Base-by-base conservation (phyloP, 1,140 invertebrate species). In the Cryptotermes secundus region DNA sequence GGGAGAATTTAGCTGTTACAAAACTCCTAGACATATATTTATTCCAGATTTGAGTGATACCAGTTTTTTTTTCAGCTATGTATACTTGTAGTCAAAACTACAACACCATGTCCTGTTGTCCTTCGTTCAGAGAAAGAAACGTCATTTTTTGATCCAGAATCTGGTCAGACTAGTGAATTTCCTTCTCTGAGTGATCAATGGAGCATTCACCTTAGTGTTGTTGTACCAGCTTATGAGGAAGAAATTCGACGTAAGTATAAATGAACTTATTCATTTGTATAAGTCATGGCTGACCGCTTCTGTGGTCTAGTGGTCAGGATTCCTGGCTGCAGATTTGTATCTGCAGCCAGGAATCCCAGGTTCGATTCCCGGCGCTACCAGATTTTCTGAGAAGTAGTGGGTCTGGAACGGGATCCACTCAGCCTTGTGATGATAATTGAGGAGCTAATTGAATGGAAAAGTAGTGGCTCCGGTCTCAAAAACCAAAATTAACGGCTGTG, bases 201-300 rank as follows among this genome's bases (percentile, higher is more conserved):
- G 84, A 92, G 91, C 84, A 86, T 97, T 34, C 91, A 95, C 88
- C 91, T 99, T 49, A 97, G 96, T 90, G 95, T 99, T 19, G 93
- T 99, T 87, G 93, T 99, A 86, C 98, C 98, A 87, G 97, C 98
- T n/a, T 99, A 97, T 88, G 97, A 99, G 93, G 98, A 99, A 92
- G 95, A 98, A 90, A 88, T 93, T 86, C 93, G 98, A 92, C 92
- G 97, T 98, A 94, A 93, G 93, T 85, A 82, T 65, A 14, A 19
- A 3, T 3, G 45, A 19, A 19, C 22, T 49, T 22, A 19, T 49
- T 49, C 14, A 19, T 14, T 19, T 42, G 38, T 42, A 19, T 16
- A 22, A 49, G 45, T 22, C 45, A 49, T 49, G 14, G 16, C 16
- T 49, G 3, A 19, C n/a, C n/a, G n/a, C n/a, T n/a, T n/a, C n/a